Conservation (phyloP, 2,797 vertebrate species). For the Sus cebifrons region DNA sequence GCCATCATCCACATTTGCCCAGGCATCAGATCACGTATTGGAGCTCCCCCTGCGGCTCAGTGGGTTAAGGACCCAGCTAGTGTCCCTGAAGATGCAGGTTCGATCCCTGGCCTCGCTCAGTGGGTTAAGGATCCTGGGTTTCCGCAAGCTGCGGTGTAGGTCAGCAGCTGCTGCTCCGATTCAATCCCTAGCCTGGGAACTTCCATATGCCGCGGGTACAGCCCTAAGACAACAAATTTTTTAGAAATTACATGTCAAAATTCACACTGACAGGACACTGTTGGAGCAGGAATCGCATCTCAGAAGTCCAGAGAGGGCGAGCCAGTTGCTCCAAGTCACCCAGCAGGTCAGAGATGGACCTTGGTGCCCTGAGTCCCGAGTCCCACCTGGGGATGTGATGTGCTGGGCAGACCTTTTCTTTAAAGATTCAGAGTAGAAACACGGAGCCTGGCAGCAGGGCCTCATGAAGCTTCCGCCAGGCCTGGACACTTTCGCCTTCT, state of each 20-base stretch:
- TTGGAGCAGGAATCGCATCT: not conserved
- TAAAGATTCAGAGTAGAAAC: not conserved
- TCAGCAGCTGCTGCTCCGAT: no score
- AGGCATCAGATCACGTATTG: not conserved
- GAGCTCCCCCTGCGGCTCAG: no score
- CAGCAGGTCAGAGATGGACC: accelerated
- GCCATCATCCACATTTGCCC: not conserved
- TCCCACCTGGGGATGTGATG: accelerated
- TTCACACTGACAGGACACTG: not conserved
- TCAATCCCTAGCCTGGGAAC: no score
- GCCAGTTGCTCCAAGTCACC: not conserved
- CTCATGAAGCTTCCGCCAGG: accelerated
- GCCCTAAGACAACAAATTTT: no score
- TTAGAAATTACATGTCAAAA: accelerated
- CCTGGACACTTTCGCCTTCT: not conserved
- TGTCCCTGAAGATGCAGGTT: no score
- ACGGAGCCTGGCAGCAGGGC: accelerated
- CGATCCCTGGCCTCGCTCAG: no score
- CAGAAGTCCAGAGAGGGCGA: not conserved
- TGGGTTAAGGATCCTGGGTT: no score
- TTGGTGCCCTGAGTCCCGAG: accelerated
- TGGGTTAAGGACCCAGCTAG: no score
- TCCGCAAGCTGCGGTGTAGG: no score
- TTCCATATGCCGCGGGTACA: no score
- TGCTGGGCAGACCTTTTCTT: no score